Conservation (phyloP, 2,888 invertebrate species). For the Cerastis rubricosa region DNA sequence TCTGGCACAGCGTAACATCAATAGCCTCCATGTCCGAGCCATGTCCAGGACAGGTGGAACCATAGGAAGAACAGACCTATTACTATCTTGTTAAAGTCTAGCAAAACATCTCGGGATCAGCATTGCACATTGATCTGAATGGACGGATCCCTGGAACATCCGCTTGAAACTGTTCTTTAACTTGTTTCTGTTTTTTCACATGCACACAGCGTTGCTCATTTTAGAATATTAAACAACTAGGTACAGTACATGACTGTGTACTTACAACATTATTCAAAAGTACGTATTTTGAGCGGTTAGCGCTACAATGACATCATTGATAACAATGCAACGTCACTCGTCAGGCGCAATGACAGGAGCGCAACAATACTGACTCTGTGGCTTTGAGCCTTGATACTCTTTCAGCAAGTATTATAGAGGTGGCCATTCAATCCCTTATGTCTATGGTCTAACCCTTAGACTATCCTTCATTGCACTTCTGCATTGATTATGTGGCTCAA, state of each 20-base stretch:
- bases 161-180: neutral
- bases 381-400: neutral
- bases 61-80: conserved; percentile 54
- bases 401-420: neutral
- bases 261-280: neutral
- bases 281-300: neutral
- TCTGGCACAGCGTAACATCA: conserved; percentile 73
- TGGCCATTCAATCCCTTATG: neutral
- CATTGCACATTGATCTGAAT: neutral
- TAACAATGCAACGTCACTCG: conserved; percentile 1
- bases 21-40: conserved; percentile 72
- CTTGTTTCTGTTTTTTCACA: neutral
- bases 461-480: too few species aligned
- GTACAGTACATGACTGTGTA: neutral
- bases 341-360: conserved; percentile 3
- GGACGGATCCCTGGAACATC: neutral
- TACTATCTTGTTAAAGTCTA: conserved; percentile 47
- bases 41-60: conserved; percentile 67
- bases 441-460: neutral
- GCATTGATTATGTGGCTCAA: neutral
- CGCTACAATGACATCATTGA: neutral
- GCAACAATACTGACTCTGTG: neutral
- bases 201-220: conserved; percentile 6
- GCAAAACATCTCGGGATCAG: conserved; percentile 29
- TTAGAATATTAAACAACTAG: conserved; percentile 1